Evolutionary conservation across 37 sponge, comb jelly and placozoan species (phyloP).

Genomic region (Diacarnus erythraeanus): DNA sequence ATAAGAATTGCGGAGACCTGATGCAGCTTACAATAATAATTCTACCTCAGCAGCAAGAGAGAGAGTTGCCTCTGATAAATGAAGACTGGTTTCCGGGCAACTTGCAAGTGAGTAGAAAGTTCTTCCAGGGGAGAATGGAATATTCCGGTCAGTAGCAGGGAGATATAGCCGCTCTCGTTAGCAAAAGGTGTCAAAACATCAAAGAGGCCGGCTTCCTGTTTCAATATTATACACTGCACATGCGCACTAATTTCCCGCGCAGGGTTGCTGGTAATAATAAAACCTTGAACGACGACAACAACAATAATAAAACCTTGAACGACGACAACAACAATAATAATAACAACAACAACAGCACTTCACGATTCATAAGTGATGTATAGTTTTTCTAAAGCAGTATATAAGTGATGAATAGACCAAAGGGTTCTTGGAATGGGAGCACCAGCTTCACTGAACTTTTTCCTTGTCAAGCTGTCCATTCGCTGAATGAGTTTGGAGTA

Average conservation of each 20-base stretch:
- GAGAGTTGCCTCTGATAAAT: background rate
- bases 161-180: background rate
- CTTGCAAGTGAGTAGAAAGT: background rate
- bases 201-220: background rate
- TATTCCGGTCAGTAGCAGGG: background rate
- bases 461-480: constrained; percentile 26
- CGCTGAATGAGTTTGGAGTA: constrained; percentile 50
- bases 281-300: background rate
- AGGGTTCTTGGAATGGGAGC: constrained; percentile 20
- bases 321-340: background rate
- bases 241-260: background rate
- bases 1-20: no score
- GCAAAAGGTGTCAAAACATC: background rate
- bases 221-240: background rate
- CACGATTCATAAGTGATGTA: background rate
- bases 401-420: constrained; percentile 59
- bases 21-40: no score
- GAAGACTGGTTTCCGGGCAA: background rate
- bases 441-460: constrained; percentile 1
- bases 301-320: background rate
- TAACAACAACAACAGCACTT: background rate
- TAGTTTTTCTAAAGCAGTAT: constrained; percentile 58
- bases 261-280: no score
- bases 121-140: background rate
- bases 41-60: background rate